Conservation (phyloP, 2,888 invertebrate species). For the Hypsopygia costalis region DNA sequence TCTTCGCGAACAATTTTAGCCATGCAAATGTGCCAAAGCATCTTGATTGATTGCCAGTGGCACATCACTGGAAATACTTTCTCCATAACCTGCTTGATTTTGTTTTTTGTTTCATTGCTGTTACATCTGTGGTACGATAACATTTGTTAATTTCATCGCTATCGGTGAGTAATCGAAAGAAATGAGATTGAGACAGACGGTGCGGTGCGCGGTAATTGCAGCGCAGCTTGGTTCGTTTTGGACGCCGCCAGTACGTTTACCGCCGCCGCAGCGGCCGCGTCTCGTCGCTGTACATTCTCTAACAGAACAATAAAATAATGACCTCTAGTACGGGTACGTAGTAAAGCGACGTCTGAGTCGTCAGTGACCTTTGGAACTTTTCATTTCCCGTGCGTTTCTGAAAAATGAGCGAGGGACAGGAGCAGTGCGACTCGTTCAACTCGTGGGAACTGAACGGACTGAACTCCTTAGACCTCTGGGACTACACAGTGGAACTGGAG, state of each 20-base stretch:
- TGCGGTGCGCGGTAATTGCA: conserved; percentile 52
- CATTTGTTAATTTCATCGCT: conserved; percentile 59
- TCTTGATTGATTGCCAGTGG: conserved; percentile 48
- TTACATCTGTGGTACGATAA: conserved; percentile 41
- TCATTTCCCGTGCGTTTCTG: conserved; percentile 22
- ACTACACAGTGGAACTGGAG: conserved; percentile 91
- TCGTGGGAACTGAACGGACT: conserved; percentile 79
- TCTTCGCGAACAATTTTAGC: conserved; percentile 27
- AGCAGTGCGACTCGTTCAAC: conserved; percentile 67
- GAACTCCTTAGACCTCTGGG: conserved; percentile 90
- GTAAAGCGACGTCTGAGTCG: conserved; percentile 31
- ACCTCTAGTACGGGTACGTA: conserved; percentile 39
- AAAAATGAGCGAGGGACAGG: conserved; percentile 71
- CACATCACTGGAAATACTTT: conserved; percentile 42
- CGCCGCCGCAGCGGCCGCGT: conserved; percentile 51
- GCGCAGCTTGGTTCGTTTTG: conserved; percentile 31
- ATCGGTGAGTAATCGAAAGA: conserved; percentile 59
- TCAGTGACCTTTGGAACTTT: conserved; percentile 43
- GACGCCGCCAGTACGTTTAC: conserved; percentile 39
- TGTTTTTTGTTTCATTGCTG: conserved; percentile 44
- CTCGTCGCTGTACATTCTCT: conserved; percentile 25
- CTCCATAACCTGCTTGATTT: conserved; percentile 44
- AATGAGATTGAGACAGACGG: conserved; percentile 57
- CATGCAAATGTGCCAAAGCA: conserved; percentile 29
- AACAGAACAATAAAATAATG: conserved; percentile 41